These are phyloP conservation scores for Tetramorium alpestre DNA, from an alignment of 1,140 invertebrate genomes.

Conservation along the genomic window DNA sequence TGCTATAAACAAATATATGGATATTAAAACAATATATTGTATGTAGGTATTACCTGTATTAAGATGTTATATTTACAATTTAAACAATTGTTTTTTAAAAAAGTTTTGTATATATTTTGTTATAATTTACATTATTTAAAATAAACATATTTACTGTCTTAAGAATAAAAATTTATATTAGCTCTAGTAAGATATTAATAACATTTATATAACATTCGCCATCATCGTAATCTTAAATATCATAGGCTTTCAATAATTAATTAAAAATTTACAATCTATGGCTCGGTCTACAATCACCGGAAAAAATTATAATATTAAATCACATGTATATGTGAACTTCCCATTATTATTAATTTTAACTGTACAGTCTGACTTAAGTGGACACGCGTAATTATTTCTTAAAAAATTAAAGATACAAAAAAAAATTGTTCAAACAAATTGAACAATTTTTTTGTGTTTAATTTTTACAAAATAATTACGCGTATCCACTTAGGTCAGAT, in stretches of 20 bases:
- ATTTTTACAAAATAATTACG: no score
- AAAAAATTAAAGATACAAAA: no score
- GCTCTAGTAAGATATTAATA: conserved; percentile 18
- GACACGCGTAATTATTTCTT: no score
- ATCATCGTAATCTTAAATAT: neutral
- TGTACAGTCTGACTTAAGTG: no score
- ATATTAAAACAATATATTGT: neutral
- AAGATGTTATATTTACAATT: conserved; percentile 9
- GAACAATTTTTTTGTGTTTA: no score
- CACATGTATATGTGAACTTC: neutral
- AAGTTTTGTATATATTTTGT: neutral
- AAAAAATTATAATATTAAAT: neutral
- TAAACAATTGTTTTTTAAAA: neutral
- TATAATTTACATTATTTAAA: conserved; percentile 18
- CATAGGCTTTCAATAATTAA: neutral
- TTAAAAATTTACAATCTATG: neutral
- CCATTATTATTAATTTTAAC: neutral
- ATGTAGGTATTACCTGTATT: neutral
- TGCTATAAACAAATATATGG: conserved; percentile 62
- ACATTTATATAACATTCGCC: neutral
- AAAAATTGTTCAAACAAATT: no score
- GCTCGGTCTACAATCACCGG: neutral
- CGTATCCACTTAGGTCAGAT: no score
- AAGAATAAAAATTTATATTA: neutral
- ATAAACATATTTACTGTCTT: conserved; percentile 3